Evolutionary conservation across 2,888 invertebrate species (phyloP).

Genomic region (Teinopalpus imperialis): DNA sequence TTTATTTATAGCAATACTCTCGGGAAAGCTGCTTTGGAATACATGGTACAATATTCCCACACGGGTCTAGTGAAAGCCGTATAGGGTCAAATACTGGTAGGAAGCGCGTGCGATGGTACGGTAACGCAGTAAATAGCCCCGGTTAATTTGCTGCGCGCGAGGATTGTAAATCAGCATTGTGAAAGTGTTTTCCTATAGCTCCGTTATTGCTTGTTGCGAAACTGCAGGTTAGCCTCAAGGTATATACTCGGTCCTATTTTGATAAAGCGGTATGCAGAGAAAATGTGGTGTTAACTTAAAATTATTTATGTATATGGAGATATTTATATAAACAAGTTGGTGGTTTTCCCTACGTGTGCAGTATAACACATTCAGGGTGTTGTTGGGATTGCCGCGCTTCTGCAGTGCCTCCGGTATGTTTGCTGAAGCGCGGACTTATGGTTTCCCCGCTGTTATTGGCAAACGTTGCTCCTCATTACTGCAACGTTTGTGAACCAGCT

Average conservation of each 20-base stretch:
- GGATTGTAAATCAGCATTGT: conserved; percentile 42
- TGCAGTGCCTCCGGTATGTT: too few relatives aligned
- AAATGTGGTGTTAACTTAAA: conserved; percentile 10
- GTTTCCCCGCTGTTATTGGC: too few relatives aligned
- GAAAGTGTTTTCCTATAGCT: conserved; percentile 38
- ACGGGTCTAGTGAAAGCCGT: conserved; percentile 40
- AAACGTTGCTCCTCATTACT: too few relatives aligned
- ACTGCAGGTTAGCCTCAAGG: conserved; percentile 16
- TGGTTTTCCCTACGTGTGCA: too few relatives aligned
- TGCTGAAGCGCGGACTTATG: too few relatives aligned
- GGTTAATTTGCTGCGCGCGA: conserved; percentile 43
- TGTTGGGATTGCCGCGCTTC: too few relatives aligned
- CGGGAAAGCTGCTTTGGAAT: conserved; percentile 33
- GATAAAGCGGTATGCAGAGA: conserved; percentile 3
- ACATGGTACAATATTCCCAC: conserved; percentile 38
- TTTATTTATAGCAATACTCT: background rate
- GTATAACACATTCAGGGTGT: too few relatives aligned
- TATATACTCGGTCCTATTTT: conserved; percentile 14
- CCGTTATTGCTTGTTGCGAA: conserved; percentile 20
- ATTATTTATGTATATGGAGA: too few relatives aligned
- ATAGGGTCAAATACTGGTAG: conserved; percentile 41
- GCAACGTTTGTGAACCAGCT: too few relatives aligned
- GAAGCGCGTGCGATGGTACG: conserved; percentile 46
- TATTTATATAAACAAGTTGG: too few relatives aligned
- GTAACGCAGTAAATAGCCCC: conserved; percentile 38